phyloP scores from a whole-genome alignment of 64 coral and sea anemone genomes.

The Actinia tenebrosa region DNA sequence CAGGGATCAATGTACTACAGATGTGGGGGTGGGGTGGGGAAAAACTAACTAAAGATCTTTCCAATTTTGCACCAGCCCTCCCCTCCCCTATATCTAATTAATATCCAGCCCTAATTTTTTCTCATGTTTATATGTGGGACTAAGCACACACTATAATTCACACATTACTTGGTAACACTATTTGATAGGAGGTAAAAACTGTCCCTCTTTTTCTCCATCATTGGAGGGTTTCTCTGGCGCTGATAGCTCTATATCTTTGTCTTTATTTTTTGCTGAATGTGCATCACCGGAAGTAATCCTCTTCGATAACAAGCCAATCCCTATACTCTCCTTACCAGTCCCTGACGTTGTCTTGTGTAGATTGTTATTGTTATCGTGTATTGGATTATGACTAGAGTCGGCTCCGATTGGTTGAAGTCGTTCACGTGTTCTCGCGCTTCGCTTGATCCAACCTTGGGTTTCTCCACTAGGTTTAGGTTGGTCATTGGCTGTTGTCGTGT shows the following conservation, averaged over 20 bases:
- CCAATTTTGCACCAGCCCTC: neutral
- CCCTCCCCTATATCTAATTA: neutral
- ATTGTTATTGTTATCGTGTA: conserved; percentile 46
- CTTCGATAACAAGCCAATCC: conserved; percentile 20
- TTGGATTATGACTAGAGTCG: conserved; percentile 16
- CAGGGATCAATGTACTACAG: neutral
- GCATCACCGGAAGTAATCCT: conserved; percentile 29
- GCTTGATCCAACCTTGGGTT: conserved; percentile 31
- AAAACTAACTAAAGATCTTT: neutral
- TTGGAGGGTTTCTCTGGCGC: neutral
- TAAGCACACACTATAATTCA: neutral
- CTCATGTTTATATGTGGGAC: neutral
- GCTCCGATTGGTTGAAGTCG: conserved; percentile 64
- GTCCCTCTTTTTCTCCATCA: conserved; percentile 26
- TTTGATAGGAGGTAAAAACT: conserved; percentile 50
- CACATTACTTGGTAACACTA: neutral
- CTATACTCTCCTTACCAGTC: neutral
- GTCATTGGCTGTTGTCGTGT: neutral
- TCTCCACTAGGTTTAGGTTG: conserved; percentile 15
- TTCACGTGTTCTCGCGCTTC: conserved; percentile 64
- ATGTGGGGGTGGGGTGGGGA: neutral
- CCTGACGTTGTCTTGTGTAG: neutral
- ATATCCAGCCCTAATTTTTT: neutral
- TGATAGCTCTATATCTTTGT: conserved; percentile 20
- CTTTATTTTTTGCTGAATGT: conserved; percentile 19